Evolutionary conservation across 92 coral and sea anemone genomes (phyloP).

Genomic region (Porites cylindrica): DNA sequence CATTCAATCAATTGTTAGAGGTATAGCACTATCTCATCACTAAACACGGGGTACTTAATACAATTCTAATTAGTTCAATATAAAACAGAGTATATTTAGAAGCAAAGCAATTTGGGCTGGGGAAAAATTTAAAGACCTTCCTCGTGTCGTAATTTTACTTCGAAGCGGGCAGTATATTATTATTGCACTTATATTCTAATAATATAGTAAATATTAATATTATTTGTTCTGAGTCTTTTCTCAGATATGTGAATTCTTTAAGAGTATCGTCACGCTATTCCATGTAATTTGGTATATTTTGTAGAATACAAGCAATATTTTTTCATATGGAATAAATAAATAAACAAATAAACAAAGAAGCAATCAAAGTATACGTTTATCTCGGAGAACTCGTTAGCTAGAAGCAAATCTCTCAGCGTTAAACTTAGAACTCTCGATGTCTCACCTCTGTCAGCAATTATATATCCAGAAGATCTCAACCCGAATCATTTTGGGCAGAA

Average conservation of each 20-base stretch:
- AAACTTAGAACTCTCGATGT: neutral
- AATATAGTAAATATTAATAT: conserved; percentile 18
- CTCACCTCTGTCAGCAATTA: neutral
- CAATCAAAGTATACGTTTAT: conserved; percentile 26
- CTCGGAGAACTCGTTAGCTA: conserved; percentile 33
- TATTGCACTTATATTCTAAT: conserved; percentile 13
- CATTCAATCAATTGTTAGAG: conserved; percentile 13
- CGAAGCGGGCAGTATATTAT: conserved; percentile 3
- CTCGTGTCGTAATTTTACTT: neutral
- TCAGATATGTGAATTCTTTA: conserved; percentile 70
- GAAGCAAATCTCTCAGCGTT: neutral
- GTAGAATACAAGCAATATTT: conserved; percentile 94
- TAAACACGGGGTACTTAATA: neutral
- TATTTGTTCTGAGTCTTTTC: conserved; percentile 60
- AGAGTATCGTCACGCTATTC: conserved; percentile 56
- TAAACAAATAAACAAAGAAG: conserved; percentile 17
- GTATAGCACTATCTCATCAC: conserved; percentile 24
- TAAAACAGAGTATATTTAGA: conserved; percentile 11
- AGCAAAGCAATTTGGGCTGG: conserved; percentile 8
- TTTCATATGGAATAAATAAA: conserved; percentile 78
- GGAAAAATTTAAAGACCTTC: neutral
- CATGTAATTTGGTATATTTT: conserved; percentile 85
- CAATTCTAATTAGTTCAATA: conserved; percentile 2
- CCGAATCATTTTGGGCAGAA: neutral
- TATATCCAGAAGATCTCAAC: conserved; percentile 12